A percentile compares a stretch with the other conserved stretches of the same genome.
Conservation (phyloP, 2,888 invertebrate genomes). For the Fragum sueziense region DNA sequence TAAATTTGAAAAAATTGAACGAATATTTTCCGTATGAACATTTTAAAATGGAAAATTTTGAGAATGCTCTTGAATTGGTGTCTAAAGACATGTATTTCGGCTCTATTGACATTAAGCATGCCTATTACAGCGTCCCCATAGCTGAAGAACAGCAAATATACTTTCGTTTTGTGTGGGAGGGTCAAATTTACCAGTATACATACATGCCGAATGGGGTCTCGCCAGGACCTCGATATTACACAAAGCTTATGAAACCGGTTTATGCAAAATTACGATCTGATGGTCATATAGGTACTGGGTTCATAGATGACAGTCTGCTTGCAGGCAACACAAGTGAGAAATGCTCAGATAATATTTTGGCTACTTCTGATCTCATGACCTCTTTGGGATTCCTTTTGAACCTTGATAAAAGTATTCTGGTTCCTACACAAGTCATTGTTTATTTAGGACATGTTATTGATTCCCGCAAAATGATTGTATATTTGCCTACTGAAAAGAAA, state of each 20-base stretch:
- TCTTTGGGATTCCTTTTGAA: constrained; percentile 42
- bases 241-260: constrained; percentile 60
- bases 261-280: constrained; percentile 43
- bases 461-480: constrained; percentile 44
- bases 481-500: constrained; percentile 44
- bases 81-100: constrained; percentile 36
- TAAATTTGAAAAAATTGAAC: constrained; percentile 54
- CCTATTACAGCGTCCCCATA: constrained; percentile 47
- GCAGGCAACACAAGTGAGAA: constrained; percentile 14
- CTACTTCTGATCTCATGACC: constrained; percentile 19
- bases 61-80: constrained; percentile 48
- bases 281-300: constrained; percentile 45
- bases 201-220: constrained; percentile 50
- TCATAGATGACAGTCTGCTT: constrained; percentile 61
- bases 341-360: constrained; percentile 31
- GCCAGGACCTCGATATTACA: constrained; percentile 52
- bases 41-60: constrained; percentile 61
- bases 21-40: constrained; percentile 41
- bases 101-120: constrained; percentile 44
- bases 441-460: constrained; percentile 52
- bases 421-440: constrained; percentile 35
- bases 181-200: constrained; percentile 45
- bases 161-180: constrained; percentile 51
- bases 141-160: constrained; percentile 34
- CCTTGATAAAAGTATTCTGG: constrained; percentile 44